Base-by-base conservation (phyloP, 2,113 vertebrate species). In the Gila orcuttii region DNA sequence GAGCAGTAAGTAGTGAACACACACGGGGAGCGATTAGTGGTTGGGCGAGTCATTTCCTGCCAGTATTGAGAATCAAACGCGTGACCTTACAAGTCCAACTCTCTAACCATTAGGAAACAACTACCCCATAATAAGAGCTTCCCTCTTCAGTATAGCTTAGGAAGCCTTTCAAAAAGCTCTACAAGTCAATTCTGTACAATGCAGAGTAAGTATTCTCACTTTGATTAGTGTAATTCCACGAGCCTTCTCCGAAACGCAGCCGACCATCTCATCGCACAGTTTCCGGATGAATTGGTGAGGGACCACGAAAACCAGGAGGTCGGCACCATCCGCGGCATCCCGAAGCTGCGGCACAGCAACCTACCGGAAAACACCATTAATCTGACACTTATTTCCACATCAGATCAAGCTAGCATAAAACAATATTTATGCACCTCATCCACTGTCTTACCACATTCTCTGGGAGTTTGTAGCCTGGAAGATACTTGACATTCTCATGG, bases 161-260 rank as follows among this genome's bases (percentile, higher is more conserved):
- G 13, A 31, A 64, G 6, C 31, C 64, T 8, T 11, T n/a, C 25
- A 13, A 79, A 45, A 62, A 62, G 11, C 23, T 45, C 17, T 21
- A 31, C 42, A 45, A 19, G 52, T 21, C 1, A 39, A 23, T 79
- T 60, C 5, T 50, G 21, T 21, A 21, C 9, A 64, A 25, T 31
- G 23, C 57, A 50, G 2, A 33, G 3, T 4, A 0, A 21, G 45
- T 3, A 23, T 17, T 55, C 25, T 31, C 93, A 98, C 97, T 97
- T 98, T 98, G 88, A 98, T 98, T 33, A 98, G 96, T 13, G 95
- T 96, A 92, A 98, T 97, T n/a, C 96, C 97, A 0, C 96, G 89
- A 0, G 97, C 97, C 33, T 91, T 93, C 86, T 93, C 92, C 31
- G 95, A 93, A n/a, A 98, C 93, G 23, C 79, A 93, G 57, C 96